Conservation (phyloP, 1,140 invertebrate species). For the Nixonia krombeini region DNA sequence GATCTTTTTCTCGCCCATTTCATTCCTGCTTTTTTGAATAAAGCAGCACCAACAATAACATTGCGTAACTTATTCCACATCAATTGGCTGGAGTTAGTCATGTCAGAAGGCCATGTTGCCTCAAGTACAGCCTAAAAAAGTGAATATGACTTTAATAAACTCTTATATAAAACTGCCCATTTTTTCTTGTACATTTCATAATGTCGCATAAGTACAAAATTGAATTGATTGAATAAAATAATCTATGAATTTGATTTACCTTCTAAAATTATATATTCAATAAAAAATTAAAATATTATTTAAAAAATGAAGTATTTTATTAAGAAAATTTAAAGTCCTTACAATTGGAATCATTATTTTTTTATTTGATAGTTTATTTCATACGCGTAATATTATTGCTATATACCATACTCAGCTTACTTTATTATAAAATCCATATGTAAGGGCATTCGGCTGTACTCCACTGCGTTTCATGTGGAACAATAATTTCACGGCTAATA, state of each 20-base stretch:
- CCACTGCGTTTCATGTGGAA: slow-evolving; percentile 96
- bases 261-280: no score
- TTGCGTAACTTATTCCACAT: slow-evolving; percentile 96
- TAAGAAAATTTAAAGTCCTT: slow-evolving; percentile 7
- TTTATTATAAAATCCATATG: slow-evolving; percentile 85
- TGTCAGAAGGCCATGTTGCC: slow-evolving; percentile 93
- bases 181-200: no score
- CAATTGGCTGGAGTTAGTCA: slow-evolving; percentile 84
- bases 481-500: slow-evolving; percentile 94
- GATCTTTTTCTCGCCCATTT: slow-evolving; percentile 71
- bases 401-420: slow-evolving; percentile 37
- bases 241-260: no score
- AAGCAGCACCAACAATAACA: slow-evolving; percentile 90
- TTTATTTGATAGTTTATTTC: no score
- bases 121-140: slow-evolving; percentile 81
- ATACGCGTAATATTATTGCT: background rate
- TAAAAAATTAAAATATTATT: no score
- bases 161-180: no score
- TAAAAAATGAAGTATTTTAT: slow-evolving; percentile 1
- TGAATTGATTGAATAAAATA: no score
- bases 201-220: no score
- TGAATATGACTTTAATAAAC: slow-evolving; percentile 3
- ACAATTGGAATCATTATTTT: slow-evolving; percentile 1
- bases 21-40: slow-evolving; percentile 83
- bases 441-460: slow-evolving; percentile 96